Base-by-base conservation (phyloP, 2,113 vertebrate species). In the Psephotus haematonotus region DNA sequence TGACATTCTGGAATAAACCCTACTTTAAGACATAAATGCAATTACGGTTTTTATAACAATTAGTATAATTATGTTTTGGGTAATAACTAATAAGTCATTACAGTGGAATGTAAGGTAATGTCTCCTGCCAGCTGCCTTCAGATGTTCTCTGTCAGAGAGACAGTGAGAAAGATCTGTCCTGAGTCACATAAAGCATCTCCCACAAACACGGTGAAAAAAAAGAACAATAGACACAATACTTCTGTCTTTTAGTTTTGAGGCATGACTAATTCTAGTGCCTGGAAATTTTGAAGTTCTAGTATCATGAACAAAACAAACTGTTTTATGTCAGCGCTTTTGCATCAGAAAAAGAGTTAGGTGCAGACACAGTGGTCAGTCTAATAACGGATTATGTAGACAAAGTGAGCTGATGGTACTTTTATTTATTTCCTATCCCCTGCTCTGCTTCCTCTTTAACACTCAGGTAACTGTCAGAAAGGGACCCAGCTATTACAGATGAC, bases 401-500 rank as follows among this genome's bases (percentile, higher is more conserved):
- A 82, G 78, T 60, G 69, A 80, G 52, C 86, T 39, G 17, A 87
- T 70, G 37, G 95, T 78, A 77, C 89, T 98, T 98, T 96, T 94
- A 96, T 84, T 97, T 91, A 96, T 84, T 97, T 91, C 93, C 95
- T 67, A 80, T 84, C 22, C 67, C 59, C 89, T 92, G 92, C 63
- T 97, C 97, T 84, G 89, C 78, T 79, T 97, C 90, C 96, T 97
- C 93, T 97, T 98, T 98, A 97, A 97, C 96, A 97, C 93, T 86
- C 96, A 95, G 95, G 97, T 97, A 97, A 98, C 96, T 97, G 97
- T 97, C 98, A 98, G 92, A 97, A 97, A 88, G 74, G 86, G 95
- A 97, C 95, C 86, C 81, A 60, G 92, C 97, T 97, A 97, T 98
- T 98, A 98, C 88, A 97, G 96, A 98, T 97, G 98, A 97, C 98